phyloP scores from a whole-genome alignment of 2,113 vertebrate species.

The Atractosteus spatula region DNA sequence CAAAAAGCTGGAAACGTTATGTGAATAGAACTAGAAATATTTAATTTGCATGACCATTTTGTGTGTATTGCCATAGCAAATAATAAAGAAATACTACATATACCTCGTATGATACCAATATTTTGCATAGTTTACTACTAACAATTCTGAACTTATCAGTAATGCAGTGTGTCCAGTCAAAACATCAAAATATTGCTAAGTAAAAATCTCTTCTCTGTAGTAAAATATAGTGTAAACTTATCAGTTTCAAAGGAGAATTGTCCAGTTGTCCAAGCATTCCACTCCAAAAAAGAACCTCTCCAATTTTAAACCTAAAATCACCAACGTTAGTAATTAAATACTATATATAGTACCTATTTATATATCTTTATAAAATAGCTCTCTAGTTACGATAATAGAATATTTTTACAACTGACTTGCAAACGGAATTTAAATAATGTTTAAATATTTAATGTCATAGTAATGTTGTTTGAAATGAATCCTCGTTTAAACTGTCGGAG shows the following conservation, averaged over 20 bases:
- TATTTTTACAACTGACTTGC: conserved; percentile 76
- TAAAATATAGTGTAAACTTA: background rate
- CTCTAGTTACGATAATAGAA: conserved; percentile 68
- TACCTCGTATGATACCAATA: too few relatives aligned
- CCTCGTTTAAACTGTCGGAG: conserved; percentile 32
- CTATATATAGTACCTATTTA: conserved; percentile 53
- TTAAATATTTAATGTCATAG: conserved; percentile 59
- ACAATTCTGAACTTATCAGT: too few relatives aligned
- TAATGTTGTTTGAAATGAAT: conserved; percentile 58
- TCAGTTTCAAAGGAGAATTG: background rate
- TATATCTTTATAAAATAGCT: conserved; percentile 59
- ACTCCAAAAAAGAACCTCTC: conserved; percentile 18
- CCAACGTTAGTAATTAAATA: background rate
- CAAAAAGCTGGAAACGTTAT: too few relatives aligned
- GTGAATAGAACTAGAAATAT: too few relatives aligned
- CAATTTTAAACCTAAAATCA: conserved; percentile 38
- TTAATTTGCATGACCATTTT: background rate
- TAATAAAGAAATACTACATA: background rate
- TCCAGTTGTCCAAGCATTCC: conserved; percentile 26
- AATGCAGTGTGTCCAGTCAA: too few relatives aligned
- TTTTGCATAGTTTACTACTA: too few relatives aligned
- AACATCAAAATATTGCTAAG: too few relatives aligned
- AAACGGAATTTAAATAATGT: conserved; percentile 72
- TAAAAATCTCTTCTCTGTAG: too few relatives aligned
- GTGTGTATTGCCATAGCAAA: background rate